Evolutionary conservation across 53 echinoderm and acorn worm genomes (phyloP), one percentile per base, ranked within the genome.

Genomic region (Holothuria leucospilota): DNA sequence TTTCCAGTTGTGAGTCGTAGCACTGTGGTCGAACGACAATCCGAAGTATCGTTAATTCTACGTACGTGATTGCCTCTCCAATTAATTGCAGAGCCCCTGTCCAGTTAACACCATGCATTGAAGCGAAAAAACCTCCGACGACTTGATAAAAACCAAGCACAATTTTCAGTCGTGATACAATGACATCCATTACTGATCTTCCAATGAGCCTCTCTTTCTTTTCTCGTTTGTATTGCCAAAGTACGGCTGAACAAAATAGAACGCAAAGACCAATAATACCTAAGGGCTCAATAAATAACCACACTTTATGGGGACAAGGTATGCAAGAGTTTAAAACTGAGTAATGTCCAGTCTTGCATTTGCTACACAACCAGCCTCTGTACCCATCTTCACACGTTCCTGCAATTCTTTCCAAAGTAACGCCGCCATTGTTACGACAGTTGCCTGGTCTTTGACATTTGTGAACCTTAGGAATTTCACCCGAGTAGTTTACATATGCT

Each of bases 61-160:
- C 46, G 10, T 39, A 13, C 4, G 42, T 6, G 21, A 73, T 73
- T 18, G 51, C 12, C 8, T 73, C 73, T 20, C 73, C 73, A 29
- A 73, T 18, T 9, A 49, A 21, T 20, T 73, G 73, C 46, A 73
- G 18, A 21, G 38, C 46, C 13, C 73, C 73, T 49, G 73, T 51
- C 73, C 73, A 73, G 13, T 51, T 73, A n/a, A 73, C 73, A 41
- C 73, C 73, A 39, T 73, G 73, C 42, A 73, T 49, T 6, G 46
- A 42, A 1, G 42, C 51, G 20, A 73, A 41, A 15, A 73, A 51
- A 2, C 51, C 73, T 14, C 73, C 73, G 18, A 73, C 24, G 26
- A 73, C 73, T 40, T 73, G 73, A 41, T 71, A 71, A 71, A 71
- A 71, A 0, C 71, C 71, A 13, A 71, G 71, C 9, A 71, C 25